A percentile compares a stretch with the other conserved stretches of the same genome.
These are phyloP conservation scores for Philopotamus ludificatus DNA, from an alignment of 1,140 invertebrate genomes.

Conservation along the genomic window DNA sequence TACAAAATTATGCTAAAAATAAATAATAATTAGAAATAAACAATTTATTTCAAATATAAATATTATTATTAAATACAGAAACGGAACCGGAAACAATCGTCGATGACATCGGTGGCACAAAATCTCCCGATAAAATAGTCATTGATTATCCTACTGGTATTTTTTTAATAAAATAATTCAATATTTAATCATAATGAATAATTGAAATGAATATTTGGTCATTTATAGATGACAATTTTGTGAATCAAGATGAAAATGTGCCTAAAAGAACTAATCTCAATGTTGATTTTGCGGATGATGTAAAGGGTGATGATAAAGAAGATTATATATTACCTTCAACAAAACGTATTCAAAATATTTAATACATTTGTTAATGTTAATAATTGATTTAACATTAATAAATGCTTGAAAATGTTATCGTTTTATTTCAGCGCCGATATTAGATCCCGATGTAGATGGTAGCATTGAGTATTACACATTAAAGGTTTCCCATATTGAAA, in stretches of 20 bases:
- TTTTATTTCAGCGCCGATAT: constrained; percentile 49
- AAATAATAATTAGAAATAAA: too few relatives aligned
- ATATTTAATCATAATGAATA: too few relatives aligned
- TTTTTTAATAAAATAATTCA: background rate
- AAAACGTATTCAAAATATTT: constrained; percentile 2
- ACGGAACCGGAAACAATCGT: constrained; percentile 45
- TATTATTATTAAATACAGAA: background rate
- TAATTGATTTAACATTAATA: background rate
- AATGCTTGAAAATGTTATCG: background rate
- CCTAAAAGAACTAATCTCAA: background rate
- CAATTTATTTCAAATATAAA: too few relatives aligned
- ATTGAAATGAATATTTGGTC: background rate
- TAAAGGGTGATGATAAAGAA: background rate
- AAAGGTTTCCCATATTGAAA: constrained; percentile 46
- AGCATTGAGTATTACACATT: constrained; percentile 55
- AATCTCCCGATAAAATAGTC: constrained; percentile 17
- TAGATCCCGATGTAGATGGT: constrained; percentile 55
- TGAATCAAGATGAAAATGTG: background rate
- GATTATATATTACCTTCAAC: background rate
- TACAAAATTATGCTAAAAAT: too few relatives aligned
- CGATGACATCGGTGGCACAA: constrained; percentile 42
- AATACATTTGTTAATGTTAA: background rate
- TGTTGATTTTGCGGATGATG: background rate
- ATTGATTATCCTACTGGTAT: background rate
- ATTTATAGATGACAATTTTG: background rate